Evolutionary conservation across 2,888 invertebrate genomes (phyloP), one percentile per base, ranked within the genome.

Genomic region (Cremastobaeus sp.): DNA sequence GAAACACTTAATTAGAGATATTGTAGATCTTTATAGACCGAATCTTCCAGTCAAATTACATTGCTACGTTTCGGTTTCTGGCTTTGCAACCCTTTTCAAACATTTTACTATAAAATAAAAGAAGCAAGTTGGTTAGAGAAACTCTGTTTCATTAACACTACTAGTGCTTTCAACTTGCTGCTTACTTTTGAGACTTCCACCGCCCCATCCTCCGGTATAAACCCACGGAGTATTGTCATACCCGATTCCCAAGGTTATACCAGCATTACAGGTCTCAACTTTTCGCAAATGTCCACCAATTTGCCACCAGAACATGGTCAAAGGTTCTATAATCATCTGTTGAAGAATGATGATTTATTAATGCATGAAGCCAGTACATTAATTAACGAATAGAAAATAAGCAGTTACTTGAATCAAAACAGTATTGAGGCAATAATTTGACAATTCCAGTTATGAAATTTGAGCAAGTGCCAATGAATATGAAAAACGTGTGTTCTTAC

Each of bases 191-290:
- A 95, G 89, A 80, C 93, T 91, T 48, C 92, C 92, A 35, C 96
- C 96, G 66, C 96, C 96, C 94, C 95, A 96, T 39, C 96, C 96
- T 3, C 94, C 94, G 8, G 94, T 95, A 82, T 96, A 96, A 2
- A 94, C 93, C 95, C 96, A 97, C n/a, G 93, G 93, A 20, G 94
- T 93, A 81, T 93, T 93, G 85, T 97, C 95, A 84, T 95, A 95
- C 12, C 96, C 94, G 76, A 97, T 91, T 0, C 94, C 96, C 97
- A 97, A 97, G n/a, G 94, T 93, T 9, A 96, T 91, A n/a, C 95
- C 96, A 55, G 90, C 90, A 55, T 90, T 89, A 83, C 94, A 93
- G 47, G 92, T 91, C 85, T 95, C 95, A 0, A 97, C 91, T 79
- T 92, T 90, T 71, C 93, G 90, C 77, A 97, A 90, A 88, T 97